phyloP scores from a whole-genome alignment of 2,797 vertebrate genomes.

The Glossophaga mutica region DNA sequence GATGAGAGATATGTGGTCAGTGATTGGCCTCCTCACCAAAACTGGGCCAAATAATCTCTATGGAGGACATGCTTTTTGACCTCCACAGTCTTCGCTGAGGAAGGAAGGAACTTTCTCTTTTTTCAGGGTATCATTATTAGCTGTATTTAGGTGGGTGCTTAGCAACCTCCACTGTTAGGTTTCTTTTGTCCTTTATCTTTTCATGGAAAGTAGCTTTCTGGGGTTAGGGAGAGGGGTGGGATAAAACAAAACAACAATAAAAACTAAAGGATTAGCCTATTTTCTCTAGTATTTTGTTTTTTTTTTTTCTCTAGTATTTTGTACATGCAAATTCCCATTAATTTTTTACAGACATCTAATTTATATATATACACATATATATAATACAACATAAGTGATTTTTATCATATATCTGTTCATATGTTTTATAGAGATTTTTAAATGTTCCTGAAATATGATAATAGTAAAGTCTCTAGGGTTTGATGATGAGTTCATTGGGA shows the following conservation, averaged over 20 bases:
- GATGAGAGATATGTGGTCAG: background rate
- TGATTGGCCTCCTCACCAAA: background rate
- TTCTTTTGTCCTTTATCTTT: background rate
- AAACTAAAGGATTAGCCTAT: background rate
- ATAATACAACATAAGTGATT: background rate
- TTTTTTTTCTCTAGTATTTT: background rate
- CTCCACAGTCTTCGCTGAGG: background rate
- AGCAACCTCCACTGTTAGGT: background rate
- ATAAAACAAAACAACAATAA: background rate
- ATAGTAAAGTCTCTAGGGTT: background rate
- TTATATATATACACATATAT: background rate
- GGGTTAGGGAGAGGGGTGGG: background rate
- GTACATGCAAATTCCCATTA: background rate
- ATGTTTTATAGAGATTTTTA: background rate
- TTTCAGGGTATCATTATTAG: background rate
- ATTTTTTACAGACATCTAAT: background rate
- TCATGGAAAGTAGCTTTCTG: background rate
- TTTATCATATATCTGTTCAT: background rate
- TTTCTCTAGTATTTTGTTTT: background rate
- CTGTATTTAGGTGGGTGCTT: background rate
- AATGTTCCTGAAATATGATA: background rate
- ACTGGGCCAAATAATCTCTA: background rate
- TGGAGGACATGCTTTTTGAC: background rate
- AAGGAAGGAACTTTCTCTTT: background rate
- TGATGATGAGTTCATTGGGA: background rate